Evolutionary conservation across 2,888 invertebrate species (phyloP), one percentile per base, ranked within the genome.

Genomic region (Phlogophora meticulosa): DNA sequence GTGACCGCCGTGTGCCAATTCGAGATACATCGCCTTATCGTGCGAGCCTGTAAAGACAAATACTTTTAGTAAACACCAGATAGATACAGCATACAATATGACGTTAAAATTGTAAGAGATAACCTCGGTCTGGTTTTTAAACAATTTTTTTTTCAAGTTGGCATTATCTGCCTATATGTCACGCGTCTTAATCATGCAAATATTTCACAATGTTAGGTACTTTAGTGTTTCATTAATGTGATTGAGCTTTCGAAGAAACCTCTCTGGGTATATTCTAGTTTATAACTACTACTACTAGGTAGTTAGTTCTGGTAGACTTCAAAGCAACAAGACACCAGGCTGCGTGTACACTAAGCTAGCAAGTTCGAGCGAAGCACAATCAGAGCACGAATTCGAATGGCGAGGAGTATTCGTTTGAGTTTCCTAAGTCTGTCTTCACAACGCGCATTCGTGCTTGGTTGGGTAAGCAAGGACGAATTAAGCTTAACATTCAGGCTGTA

Each of bases 1-100:
- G 93, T 99, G 99, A 4, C 99, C 99, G 13, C 99, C 99, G 90
- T 99, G 99, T 11, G 98, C 97, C 28, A 98, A 94, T 89, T 98
- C 97, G 62, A 98, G 94, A 87, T 97, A 98, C 82, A 98, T 96
- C 4, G 96, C 95, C 82, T 97, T 97, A 56, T 96, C 96, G 67
- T 96, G 96, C 10, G 96, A 96, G 79, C 94, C 98, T 98, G 91
- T 89, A 89, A 87, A 15, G n/a, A 67, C 11, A 75, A 42, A 43
- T 24, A 56, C 15, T 40, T 15, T 46, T 13, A 20, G 46, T 20
- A 60, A 57, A 55, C 20, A 56, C 38, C 17, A 13, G 5, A 53
- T 3, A 56, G 10, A 45, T 45, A 62, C 34, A 34, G 48, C n/a
- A 36, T 56, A 36, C 4, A 74, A 57, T 55, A 52, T 24, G 53